A percentile compares a stretch with the other conserved stretches of the same genome.
Evolutionary conservation across 1,140 invertebrate genomes (phyloP).

Genomic region (Rhynchophorus ferrugineus): DNA sequence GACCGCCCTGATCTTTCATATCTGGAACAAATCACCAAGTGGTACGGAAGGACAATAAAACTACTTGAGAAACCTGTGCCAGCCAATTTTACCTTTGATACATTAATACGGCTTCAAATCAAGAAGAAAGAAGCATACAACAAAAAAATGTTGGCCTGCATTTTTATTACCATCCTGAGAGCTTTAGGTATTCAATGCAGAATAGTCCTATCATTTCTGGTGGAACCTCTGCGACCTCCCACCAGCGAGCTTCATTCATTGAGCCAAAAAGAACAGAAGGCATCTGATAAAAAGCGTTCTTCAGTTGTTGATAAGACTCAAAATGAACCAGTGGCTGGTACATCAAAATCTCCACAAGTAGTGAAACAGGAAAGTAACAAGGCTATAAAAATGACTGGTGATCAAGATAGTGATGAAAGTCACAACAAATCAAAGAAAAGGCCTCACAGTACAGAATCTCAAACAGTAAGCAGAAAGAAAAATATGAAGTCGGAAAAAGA

Average conservation of each 20-base stretch:
- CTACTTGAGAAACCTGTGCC: constrained; percentile 45
- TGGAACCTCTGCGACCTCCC: constrained; percentile 54
- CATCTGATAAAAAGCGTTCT: constrained; percentile 16
- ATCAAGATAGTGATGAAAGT: background rate
- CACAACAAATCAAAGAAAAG: background rate
- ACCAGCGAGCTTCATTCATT: constrained; percentile 51
- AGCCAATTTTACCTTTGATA: constrained; percentile 43
- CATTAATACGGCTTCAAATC: constrained; percentile 52
- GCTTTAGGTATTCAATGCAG: constrained; percentile 72
- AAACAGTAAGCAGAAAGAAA: too few species aligned
- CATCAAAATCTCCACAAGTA: constrained; percentile 30
- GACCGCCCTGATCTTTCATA: constrained; percentile 62
- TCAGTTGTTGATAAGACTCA: background rate
- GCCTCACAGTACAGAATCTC: too few species aligned
- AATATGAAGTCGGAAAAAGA: too few species aligned
- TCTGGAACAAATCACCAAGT: constrained; percentile 65
- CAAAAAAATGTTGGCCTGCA: constrained; percentile 61
- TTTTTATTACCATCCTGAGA: constrained; percentile 69
- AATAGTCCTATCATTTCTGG: constrained; percentile 62
- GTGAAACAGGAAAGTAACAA: background rate
- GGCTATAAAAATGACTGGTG: background rate
- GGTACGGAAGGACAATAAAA: constrained; percentile 62
- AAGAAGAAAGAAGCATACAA: constrained; percentile 52
- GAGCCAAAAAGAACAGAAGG: constrained; percentile 22
- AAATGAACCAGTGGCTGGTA: background rate